These are phyloP conservation scores for Crotalus horridus DNA, from an alignment of 2,113 vertebrate genomes.

Conservation along the genomic window DNA sequence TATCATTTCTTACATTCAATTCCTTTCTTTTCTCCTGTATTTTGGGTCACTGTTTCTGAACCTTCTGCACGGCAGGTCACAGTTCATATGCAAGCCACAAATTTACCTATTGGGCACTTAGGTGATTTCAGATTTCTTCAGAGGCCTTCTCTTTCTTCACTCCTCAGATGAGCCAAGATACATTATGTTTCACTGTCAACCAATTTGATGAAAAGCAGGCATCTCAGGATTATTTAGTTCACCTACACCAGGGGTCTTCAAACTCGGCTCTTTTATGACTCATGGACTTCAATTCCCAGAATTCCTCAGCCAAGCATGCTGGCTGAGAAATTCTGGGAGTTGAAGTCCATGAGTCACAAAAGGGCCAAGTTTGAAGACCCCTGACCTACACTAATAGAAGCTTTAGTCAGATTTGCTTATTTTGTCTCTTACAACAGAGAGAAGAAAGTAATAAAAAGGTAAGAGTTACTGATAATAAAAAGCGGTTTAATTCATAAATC, in stretches of 20 bases:
- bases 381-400: no score
- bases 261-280: no score
- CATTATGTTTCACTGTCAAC: not conserved
- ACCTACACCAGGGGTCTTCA: not conserved
- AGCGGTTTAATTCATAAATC: not conserved
- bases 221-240: not conserved
- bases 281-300: no score
- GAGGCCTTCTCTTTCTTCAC: not conserved
- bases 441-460: not conserved
- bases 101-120: not conserved
- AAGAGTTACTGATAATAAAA: not conserved
- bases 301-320: no score
- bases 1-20: not conserved
- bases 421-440: not conserved
- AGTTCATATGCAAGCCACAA: not conserved
- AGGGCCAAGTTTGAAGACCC: no score
- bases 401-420: not conserved
- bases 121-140: not conserved
- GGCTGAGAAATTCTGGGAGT: no score
- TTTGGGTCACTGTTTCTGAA: not conserved
- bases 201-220: not conserved
- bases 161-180: not conserved
- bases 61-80: not conserved
- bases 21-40: not conserved
- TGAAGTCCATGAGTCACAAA: no score